A percentile compares a stretch with the other conserved stretches of the same genome.
Evolutionary conservation across 2,888 invertebrate genomes (phyloP).

Genomic region (Agonopterix subpropinquella): DNA sequence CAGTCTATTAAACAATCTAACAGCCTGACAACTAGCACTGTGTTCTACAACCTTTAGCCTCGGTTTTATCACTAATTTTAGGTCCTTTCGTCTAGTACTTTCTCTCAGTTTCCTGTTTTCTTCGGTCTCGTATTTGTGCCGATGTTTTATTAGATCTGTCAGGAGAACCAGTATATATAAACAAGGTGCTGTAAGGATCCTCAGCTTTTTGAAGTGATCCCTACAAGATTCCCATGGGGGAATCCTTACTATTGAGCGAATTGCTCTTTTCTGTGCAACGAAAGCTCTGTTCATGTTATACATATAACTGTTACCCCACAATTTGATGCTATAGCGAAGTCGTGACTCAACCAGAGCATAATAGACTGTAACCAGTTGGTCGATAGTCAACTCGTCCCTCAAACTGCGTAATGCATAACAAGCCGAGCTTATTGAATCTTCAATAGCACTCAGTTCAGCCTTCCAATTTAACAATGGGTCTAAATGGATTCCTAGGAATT

Average conservation of each 20-base stretch:
- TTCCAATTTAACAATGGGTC: conserved; percentile 3
- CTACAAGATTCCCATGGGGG: conserved; percentile 1
- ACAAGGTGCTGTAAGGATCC: no score
- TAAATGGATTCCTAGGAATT: conserved; percentile 2
- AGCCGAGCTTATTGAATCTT: background rate
- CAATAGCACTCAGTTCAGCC: no score
- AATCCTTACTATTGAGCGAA: background rate
- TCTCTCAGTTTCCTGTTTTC: no score
- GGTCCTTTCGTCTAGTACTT: no score
- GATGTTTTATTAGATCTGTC: no score
- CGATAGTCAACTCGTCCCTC: background rate
- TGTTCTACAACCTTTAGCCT: no score
- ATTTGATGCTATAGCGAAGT: conserved; percentile 4
- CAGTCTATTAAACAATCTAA: no score
- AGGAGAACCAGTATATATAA: no score
- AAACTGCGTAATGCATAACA: conserved; percentile 4
- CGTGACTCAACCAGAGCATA: conserved; percentile 8
- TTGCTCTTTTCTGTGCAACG: conserved; percentile 2
- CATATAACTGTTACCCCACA: conserved; percentile 7
- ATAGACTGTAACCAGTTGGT: conserved; percentile 1
- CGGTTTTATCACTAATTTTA: no score
- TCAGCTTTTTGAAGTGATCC: background rate
- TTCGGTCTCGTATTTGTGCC: no score
- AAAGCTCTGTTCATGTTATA: conserved; percentile 4
- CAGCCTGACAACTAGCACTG: no score